Evolutionary conservation across 2,797 vertebrate genomes (phyloP).

Genomic region (Rallus crepitans): DNA sequence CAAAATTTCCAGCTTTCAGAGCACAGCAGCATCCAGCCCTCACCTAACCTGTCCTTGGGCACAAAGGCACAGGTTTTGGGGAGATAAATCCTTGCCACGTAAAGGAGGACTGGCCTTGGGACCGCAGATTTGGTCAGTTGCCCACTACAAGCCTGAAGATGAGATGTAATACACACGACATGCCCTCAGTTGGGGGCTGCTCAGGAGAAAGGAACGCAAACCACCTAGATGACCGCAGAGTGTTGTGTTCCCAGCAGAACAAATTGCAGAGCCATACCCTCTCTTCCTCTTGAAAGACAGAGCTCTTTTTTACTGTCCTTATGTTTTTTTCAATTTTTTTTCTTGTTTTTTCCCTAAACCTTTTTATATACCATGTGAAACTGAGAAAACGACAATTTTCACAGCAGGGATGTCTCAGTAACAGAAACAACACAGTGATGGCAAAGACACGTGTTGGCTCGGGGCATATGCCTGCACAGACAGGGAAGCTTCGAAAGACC

Average conservation of each 20-base stretch:
- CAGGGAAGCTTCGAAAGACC: too few relatives aligned
- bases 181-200: background rate
- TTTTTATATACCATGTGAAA: background rate
- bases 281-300: background rate
- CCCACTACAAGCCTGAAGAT: background rate
- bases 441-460: background rate
- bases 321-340: background rate
- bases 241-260: background rate
- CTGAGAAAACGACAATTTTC: background rate
- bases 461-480: background rate
- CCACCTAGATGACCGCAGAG: background rate
- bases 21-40: background rate
- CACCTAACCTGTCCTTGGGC: background rate
- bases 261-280: background rate
- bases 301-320: background rate
- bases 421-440: background rate
- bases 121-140: fast-evolving
- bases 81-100: background rate
- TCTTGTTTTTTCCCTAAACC: background rate
- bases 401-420: background rate
- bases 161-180: background rate
- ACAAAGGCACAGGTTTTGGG: background rate
- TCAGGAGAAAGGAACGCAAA: background rate
- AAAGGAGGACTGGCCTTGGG: background rate
- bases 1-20: background rate